Base-by-base conservation (phyloP, 2,113 vertebrate genomes). In the Suricata suricatta region DNA sequence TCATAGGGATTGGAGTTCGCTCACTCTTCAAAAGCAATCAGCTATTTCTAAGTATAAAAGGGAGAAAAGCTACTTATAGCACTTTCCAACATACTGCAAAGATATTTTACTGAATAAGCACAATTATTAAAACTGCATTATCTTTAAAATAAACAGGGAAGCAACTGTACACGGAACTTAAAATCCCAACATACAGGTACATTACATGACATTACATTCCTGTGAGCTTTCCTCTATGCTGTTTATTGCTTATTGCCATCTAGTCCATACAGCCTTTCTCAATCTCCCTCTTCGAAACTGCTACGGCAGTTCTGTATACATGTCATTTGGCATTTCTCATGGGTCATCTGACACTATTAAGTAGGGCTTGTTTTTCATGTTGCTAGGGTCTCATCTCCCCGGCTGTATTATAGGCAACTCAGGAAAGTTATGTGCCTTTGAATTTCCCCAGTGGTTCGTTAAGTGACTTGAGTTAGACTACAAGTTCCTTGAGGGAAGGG, bases 1-100 rank as follows among this genome's bases (percentile, higher is more conserved):
- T 29, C 29, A 54, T 0, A 15, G 27, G 1, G 31, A 90, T 33
- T 38, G 57, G 47, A 50, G 50, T 71, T 72, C 54, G 71, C 35
- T 88, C 60, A 12, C 47, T 94, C 57, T 86, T 92, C 90, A 87
- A 85, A 85, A 89, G 90, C 17, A 80, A 63, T 29, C 63, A 81
- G 41, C 52, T 95, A 68, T 94, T 93, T 92, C n/a, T 87, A 64
- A 72, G 33, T 44, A 93, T 19, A 69, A 88, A 95, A 72, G 29
- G 12, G n/a, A 63, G 54, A 79, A 93, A 82, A 92, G 52, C 21
- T 44, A 63, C 2, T 69, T 57, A 52, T 0, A 71, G 23, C 7
- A 21, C 11, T 88, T 71, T 88, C 90, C 71, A 72, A 91, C 95
- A 29, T 77, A 47, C 74, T 19, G 69, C 6, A 71, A 88, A 76